Base-by-base conservation (phyloP, 37 sponge, comb jelly and placozoan species). In the Axinella damicornis region DNA sequence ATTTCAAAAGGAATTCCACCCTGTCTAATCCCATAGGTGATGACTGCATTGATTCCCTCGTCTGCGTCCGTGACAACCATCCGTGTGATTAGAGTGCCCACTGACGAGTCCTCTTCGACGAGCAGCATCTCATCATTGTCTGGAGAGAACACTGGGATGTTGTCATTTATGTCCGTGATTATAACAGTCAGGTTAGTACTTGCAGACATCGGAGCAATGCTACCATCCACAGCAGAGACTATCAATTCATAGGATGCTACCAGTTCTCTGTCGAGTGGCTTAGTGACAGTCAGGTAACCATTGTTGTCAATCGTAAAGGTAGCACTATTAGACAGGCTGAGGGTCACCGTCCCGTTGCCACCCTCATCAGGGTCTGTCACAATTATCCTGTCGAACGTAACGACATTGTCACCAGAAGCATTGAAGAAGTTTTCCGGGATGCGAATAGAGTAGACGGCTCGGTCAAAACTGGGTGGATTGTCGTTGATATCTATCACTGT, bases 31-130 rank as follows among this genome's bases (percentile, higher is more conserved):
- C 60, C 5, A 36, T 79, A 94, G 0, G 74, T 36, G 16, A 96
- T 32, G 9, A 32, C 53, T 2, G 84, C 58, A 68, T 95, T 95
- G 41, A 36, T 39, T 0, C 89, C 91, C 0, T 2, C 24, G 56
- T 96, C 96, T n/a, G 0, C 60, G 56, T 96, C 96, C 21, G 75
- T 81, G 32, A 91, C 94, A 19, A 35, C 46, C 6, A 94, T 25
- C 18, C 39, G 72, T 11, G 61, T 39, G 24, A 96, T 65, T 19
- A 71, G 32, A 1, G 73, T 68, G 12, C 80, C 84, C 1, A 73
- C 69, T 14, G 65, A 33, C n/a, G 54, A 30, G 35, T 85, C 82
- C 68, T 95, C 95, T 52, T 77, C 74, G 19, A 94, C 57, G 4
- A 64, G 30, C 24, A 68, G 31, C 55, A 57, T 16, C 25, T 58